phyloP scores from a whole-genome alignment of 2,797 vertebrate species.

The Pangasius macronema region DNA sequence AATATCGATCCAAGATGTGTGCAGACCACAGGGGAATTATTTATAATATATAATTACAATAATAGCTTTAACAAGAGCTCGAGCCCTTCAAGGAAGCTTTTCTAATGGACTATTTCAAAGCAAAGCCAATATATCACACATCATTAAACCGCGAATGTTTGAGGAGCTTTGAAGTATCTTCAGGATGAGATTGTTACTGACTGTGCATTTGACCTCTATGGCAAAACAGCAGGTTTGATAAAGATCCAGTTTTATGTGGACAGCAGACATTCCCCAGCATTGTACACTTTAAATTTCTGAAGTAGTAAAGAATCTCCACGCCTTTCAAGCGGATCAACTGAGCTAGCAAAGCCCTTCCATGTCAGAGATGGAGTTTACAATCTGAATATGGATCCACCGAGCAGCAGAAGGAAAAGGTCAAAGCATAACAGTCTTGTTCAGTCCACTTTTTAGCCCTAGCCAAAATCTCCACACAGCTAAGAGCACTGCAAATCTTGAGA shows the following conservation, averaged over 20 bases:
- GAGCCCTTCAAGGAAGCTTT: slow-evolving; percentile 12
- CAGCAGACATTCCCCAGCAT: background rate
- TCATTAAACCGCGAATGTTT: slow-evolving; percentile 17
- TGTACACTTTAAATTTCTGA: background rate
- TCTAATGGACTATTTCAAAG: slow-evolving; percentile 21
- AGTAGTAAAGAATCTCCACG: background rate
- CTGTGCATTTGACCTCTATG: slow-evolving; percentile 32
- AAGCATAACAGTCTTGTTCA: background rate
- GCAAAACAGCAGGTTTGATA: slow-evolving; percentile 26
- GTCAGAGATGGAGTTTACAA: background rate
- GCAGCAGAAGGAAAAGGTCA: background rate
- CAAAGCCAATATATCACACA: slow-evolving; percentile 1
- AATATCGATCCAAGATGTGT: slow-evolving; percentile 10
- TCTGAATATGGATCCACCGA: background rate
- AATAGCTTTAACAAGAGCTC: slow-evolving; percentile 26
- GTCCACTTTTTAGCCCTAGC: background rate
- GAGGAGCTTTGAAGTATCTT: slow-evolving; percentile 19
- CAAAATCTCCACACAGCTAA: background rate
- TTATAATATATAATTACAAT: slow-evolving; percentile 15
- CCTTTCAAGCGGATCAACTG: background rate
- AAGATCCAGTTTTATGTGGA: slow-evolving; percentile 1
- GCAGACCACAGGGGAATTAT: background rate
- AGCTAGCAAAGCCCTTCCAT: background rate
- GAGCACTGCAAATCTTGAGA: slow-evolving; percentile 4
- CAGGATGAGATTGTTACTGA: slow-evolving; percentile 4